Conservation (phyloP, 2,113 vertebrate species). For the Odontophorus gujanensis region DNA sequence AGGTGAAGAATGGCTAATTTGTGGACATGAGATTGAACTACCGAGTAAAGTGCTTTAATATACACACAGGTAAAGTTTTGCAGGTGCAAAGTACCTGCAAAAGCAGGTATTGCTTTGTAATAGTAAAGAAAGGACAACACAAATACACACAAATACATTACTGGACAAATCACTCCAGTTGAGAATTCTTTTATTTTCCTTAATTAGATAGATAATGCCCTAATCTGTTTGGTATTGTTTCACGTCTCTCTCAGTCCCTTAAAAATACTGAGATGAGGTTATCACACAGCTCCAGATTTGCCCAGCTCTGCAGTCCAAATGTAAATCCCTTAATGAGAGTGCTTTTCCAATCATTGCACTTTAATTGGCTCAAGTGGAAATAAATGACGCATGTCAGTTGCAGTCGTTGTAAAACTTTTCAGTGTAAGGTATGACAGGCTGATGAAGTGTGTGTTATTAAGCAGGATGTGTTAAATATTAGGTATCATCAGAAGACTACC, state of each 20-base stretch:
- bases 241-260: constrained; percentile 1
- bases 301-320: constrained; percentile 14
- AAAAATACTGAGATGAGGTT: constrained; percentile 37
- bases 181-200: neutral
- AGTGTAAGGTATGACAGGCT: constrained; percentile 4
- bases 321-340: constrained; percentile 18
- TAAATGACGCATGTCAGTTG: constrained; percentile 58
- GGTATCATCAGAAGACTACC: constrained; percentile 32
- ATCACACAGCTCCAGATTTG: constrained; percentile 30
- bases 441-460: constrained; percentile 46
- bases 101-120: neutral
- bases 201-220: constrained; percentile 46
- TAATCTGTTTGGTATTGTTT: constrained; percentile 27
- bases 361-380: constrained; percentile 73
- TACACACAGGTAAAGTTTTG: neutral
- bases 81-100: neutral
- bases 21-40: neutral
- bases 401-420: constrained; percentile 27
- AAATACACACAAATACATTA: neutral
- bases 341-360: constrained; percentile 16
- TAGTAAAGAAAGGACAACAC: neutral
- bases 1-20: neutral
- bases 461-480: constrained; percentile 42
- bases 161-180: neutral
- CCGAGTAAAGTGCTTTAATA: neutral